Conservation (phyloP, 2,888 invertebrate species). For the Emmelina monodactyla region DNA sequence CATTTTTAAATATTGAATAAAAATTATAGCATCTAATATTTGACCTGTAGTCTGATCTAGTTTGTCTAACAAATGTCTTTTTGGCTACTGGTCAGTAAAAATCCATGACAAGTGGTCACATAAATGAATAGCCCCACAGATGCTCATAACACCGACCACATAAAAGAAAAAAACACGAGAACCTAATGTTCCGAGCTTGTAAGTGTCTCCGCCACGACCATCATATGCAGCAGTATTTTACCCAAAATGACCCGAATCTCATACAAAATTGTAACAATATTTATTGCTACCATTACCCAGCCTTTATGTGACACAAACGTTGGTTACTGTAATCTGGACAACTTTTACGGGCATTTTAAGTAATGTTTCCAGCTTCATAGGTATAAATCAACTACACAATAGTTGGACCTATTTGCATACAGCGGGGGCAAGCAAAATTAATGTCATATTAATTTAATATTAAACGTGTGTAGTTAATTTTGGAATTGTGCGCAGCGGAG, state of each 20-base stretch:
- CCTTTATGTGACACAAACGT: constrained; percentile 7
- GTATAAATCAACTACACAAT: constrained; percentile 16
- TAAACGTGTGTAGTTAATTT: constrained; percentile 25
- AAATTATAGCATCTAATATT: too few species aligned
- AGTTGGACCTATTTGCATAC: constrained; percentile 16
- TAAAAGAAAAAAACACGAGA: neutral
- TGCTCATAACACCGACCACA: neutral
- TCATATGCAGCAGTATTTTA: neutral
- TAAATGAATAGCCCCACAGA: too few species aligned
- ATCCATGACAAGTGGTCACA: too few species aligned
- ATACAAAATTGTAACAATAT: constrained; percentile 7
- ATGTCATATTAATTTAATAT: constrained; percentile 39
- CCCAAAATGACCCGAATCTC: neutral
- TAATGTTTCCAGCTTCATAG: constrained; percentile 26
- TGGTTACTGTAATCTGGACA: constrained; percentile 1
- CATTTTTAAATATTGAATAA: too few species aligned
- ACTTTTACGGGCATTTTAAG: constrained; percentile 24
- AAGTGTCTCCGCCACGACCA: neutral
- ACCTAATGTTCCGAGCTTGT: neutral
- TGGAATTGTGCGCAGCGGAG: too few species aligned
- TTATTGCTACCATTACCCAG: constrained; percentile 6
- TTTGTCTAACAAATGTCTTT: too few species aligned
- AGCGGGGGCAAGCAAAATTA: constrained; percentile 26
- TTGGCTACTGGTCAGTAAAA: too few species aligned
- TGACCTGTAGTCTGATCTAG: too few species aligned